Base-by-base conservation (phyloP, 2,797 vertebrate genomes). In the Argentina silus region DNA sequence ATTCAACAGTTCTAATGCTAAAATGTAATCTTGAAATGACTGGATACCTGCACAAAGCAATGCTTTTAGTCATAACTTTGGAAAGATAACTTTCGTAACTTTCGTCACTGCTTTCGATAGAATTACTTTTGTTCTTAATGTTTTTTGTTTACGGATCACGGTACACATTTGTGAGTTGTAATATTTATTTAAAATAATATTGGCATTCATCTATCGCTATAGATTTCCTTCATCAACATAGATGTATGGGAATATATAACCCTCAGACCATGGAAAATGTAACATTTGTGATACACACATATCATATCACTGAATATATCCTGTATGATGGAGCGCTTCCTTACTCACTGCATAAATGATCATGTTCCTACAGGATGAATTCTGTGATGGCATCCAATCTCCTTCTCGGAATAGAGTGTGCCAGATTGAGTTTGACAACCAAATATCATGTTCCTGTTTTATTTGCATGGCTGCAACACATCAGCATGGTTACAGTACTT, bases 281-380 rank as follows among this genome's bases (percentile, higher is more conserved):
- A 64, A 53, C 48, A 55, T 45, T 47, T 69, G 48, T 77, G 55
- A 74, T 74, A 65, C 67, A 23, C 78, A 78, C 75, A 78, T 70
- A 11, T 47, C 47, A 70, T 75, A 73, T 77, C 61, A 57, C 68
- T 77, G 78, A 83, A 75, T 75, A 73, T 43, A 69, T 67, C 73
- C 51, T 74, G 75, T 74, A 81, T 64, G 81, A 75, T 83, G 73
- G 73, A 82, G 69, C 83, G 77, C 73, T 69, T 86, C 72, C 71
- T 76, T 75, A 73, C 66, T 78, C 82, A 48, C 76, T 84, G 81
- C 50, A 88, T 88, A 75, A 80, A 85, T 89, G 75, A 86, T 78
- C 73, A 74, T 6, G 50, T 59, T 79, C 53, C 67, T 69, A 71
- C 44, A 74, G 64, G 74, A 85, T 74, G 74, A 76, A 70, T 56